Evolutionary conservation across 2,113 vertebrate genomes (phyloP).

Genomic region (Notothenia coriiceps): DNA sequence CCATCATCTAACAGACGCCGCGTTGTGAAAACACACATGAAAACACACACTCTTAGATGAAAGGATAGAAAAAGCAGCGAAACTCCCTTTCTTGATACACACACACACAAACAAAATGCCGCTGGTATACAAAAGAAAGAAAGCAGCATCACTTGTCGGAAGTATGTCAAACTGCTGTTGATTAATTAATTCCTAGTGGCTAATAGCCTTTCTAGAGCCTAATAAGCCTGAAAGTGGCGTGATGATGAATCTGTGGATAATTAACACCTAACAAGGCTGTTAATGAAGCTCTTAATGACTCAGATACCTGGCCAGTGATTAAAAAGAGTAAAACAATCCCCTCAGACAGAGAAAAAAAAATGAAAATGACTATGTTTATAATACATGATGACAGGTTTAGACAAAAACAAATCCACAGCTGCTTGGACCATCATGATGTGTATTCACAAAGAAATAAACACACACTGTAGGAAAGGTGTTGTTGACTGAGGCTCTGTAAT

Average conservation of each 20-base stretch:
- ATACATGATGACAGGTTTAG: not conserved
- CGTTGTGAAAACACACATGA: not conserved
- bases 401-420: not conserved
- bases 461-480: conserved; percentile 8
- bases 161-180: conserved; percentile 70
- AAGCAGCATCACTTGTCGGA: conserved; percentile 47
- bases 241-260: conserved; percentile 67
- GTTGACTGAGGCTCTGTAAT: conserved; percentile 16
- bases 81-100: conserved; percentile 10
- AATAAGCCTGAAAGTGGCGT: conserved; percentile 71
- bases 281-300: conserved; percentile 66
- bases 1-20: conserved; percentile 19
- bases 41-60: conserved; percentile 4
- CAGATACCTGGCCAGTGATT: conserved; percentile 54
- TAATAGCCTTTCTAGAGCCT: conserved; percentile 64
- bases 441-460: not conserved
- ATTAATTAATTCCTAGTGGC: conserved; percentile 73
- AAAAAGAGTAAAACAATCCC: conserved; percentile 19
- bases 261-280: conserved; percentile 70
- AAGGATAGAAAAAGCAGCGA: not conserved
- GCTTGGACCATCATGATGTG: not conserved
- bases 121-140: conserved; percentile 25
- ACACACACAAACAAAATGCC: conserved; percentile 25
- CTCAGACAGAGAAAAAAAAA: not conserved
- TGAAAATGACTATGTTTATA: not conserved